Percentiles rank a stretch among this genome's conserved stretches.
Conservation (phyloP, 2,888 invertebrate species). For the Onchidella celtica region DNA sequence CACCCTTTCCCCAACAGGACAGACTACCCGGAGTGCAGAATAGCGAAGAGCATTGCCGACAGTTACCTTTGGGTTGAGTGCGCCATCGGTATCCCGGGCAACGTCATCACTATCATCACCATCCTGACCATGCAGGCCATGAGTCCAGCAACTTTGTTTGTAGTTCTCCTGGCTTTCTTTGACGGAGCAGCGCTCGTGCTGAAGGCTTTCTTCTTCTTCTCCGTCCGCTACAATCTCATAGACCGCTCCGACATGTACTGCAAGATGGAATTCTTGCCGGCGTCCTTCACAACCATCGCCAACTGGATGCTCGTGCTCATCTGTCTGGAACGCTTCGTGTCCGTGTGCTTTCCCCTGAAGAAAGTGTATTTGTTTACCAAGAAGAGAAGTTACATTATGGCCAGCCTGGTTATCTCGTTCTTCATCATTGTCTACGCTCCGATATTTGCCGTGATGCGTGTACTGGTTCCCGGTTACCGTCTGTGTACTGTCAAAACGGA, state of each 20-base stretch:
- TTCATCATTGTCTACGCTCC: neutral
- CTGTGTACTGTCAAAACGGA: neutral
- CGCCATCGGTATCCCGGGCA: slow-evolving; percentile 54
- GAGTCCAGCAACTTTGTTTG: slow-evolving; percentile 55
- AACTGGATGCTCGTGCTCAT: slow-evolving; percentile 56
- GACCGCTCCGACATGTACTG: slow-evolving; percentile 45
- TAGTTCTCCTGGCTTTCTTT: slow-evolving; percentile 54
- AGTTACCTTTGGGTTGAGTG: slow-evolving; percentile 55
- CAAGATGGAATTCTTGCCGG: slow-evolving; percentile 35
- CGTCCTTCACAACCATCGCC: slow-evolving; percentile 48
- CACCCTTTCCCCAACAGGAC: neutral
- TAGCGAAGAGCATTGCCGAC: slow-evolving; percentile 10
- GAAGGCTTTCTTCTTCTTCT: slow-evolving; percentile 50
- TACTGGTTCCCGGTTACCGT: too few relatives aligned
- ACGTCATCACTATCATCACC: slow-evolving; percentile 52
- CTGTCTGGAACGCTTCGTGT: slow-evolving; percentile 56
- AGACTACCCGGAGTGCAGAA: too few relatives aligned
- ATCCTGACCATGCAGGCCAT: slow-evolving; percentile 54
- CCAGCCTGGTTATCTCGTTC: neutral
- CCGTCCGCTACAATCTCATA: slow-evolving; percentile 24
- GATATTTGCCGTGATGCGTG: neutral
- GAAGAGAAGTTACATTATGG: slow-evolving; percentile 21
- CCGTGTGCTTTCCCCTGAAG: slow-evolving; percentile 46
- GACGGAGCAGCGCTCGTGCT: slow-evolving; percentile 52
- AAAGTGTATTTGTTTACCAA: slow-evolving; percentile 30